A percentile compares a stretch with the other conserved stretches of the same genome.
Conservation (phyloP, 2,797 vertebrate species). For the Linurgus olivaceus region DNA sequence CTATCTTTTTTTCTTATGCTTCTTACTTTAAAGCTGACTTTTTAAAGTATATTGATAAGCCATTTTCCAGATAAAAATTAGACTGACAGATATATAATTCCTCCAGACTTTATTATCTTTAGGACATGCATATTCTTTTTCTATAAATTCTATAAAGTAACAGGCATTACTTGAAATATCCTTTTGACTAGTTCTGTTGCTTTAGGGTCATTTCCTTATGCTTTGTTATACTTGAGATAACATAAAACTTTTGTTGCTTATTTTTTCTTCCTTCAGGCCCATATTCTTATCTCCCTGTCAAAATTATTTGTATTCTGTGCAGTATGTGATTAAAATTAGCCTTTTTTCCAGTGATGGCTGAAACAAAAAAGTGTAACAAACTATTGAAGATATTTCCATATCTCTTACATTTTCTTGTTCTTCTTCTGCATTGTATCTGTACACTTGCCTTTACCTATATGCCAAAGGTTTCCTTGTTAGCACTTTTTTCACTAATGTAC, state of each 20-base stretch:
- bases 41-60: background rate
- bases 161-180: background rate
- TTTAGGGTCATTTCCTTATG: slow-evolving; percentile 2
- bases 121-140: background rate
- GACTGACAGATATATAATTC: background rate
- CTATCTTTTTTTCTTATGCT: background rate
- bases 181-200: slow-evolving; percentile 13
- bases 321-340: background rate
- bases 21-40: background rate
- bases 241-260: background rate
- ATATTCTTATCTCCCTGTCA: background rate
- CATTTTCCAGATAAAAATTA: background rate
- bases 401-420: background rate
- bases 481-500: background rate
- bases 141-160: background rate
- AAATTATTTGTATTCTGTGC: background rate
- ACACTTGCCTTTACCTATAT: background rate
- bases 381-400: background rate
- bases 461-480: background rate
- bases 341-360: background rate
- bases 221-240: background rate
- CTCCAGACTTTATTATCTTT: background rate
- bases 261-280: background rate
- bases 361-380: background rate
- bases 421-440: background rate